These are phyloP conservation scores for Pseudorectes ferrugineus DNA, from an alignment of 2,113 vertebrate species.

Conservation along the genomic window DNA sequence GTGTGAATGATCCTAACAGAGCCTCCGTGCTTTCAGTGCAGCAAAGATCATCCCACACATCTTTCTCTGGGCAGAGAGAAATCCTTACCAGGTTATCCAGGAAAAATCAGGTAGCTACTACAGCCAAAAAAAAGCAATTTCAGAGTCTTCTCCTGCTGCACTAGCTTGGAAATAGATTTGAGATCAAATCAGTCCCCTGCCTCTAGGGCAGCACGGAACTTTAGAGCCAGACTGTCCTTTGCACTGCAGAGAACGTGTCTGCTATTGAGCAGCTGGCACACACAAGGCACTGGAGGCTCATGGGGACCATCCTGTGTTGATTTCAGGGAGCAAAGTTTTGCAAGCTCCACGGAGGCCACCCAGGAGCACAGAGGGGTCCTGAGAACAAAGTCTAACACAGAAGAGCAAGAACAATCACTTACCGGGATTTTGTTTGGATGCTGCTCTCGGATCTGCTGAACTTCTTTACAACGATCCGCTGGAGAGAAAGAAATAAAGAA, in stretches of 20 bases:
- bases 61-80: neutral
- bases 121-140: neutral
- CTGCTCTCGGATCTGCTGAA: conserved; percentile 96
- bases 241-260: neutral
- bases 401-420: conserved; percentile 33
- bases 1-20: neutral
- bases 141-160: neutral
- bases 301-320: neutral
- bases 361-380: neutral
- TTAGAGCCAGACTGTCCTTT: neutral
- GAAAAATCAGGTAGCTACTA: neutral
- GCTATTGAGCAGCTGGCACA: neutral
- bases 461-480: conserved; percentile 97
- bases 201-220: neutral
- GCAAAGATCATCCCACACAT: neutral
- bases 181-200: neutral
- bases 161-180: neutral
- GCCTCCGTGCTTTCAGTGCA: neutral
- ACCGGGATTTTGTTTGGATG: conserved; percentile 98
- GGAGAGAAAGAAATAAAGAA: neutral
- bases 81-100: neutral
- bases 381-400: neutral
- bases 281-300: neutral
- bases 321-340: neutral
- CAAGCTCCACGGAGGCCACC: neutral